Evolutionary conservation across 2,797 vertebrate species (phyloP).

Genomic region (Crocidura indochinensis): DNA sequence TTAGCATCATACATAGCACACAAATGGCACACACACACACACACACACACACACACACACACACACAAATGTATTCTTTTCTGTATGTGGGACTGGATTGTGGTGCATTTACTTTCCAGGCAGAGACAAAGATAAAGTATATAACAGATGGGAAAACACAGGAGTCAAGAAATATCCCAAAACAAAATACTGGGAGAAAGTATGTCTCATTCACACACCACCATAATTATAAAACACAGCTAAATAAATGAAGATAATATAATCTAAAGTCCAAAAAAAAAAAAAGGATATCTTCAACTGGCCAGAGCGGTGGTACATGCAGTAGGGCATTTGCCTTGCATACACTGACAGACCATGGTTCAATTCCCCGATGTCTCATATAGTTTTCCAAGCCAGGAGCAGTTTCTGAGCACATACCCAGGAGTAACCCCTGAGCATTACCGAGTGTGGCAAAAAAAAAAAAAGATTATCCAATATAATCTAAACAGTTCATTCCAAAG

Average conservation of each 20-base stretch:
- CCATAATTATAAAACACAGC: slow-evolving; percentile 35
- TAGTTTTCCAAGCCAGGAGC: too few relatives aligned
- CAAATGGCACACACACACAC: neutral
- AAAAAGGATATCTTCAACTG: too few relatives aligned
- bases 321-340: too few relatives aligned
- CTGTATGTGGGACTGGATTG: neutral
- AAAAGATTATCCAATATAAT: neutral
- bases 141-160: neutral
- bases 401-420: too few relatives aligned
- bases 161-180: slow-evolving; percentile 16
- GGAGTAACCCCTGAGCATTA: too few relatives aligned
- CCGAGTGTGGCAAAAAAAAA: too few relatives aligned
- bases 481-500: slow-evolving; percentile 11
- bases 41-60: neutral
- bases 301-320: too few relatives aligned
- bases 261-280: slow-evolving; percentile 7
- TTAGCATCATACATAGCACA: neutral
- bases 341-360: too few relatives aligned
- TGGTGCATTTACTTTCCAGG: slow-evolving; percentile 11
- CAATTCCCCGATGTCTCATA: too few relatives aligned
- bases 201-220: neutral
- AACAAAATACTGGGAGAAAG: neutral
- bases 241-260: neutral
- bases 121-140: neutral
- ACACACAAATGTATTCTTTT: neutral